Evolutionary conservation across 2,888 invertebrate species (phyloP).

Genomic region (Lycaena phlaeas): DNA sequence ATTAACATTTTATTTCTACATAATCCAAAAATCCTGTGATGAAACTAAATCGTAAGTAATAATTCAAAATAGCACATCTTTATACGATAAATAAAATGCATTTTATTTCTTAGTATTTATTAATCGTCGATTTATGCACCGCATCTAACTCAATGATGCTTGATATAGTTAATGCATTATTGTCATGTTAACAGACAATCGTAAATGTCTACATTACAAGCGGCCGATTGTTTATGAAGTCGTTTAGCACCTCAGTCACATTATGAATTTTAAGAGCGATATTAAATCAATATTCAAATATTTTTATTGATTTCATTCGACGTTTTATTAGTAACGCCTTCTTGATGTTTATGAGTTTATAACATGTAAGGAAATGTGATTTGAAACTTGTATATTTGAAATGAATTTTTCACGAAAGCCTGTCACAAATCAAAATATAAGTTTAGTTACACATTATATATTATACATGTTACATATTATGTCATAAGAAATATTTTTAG

Average conservation of each 20-base stretch:
- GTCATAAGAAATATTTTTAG: too few species aligned
- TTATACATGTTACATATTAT: too few species aligned
- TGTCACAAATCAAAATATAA: too few species aligned
- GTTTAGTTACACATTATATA: too few species aligned
- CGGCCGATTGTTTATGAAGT: constrained; percentile 48
- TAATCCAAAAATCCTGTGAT: too few species aligned
- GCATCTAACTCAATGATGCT: constrained; percentile 60
- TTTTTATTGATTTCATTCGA: constrained; percentile 5
- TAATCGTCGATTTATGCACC: constrained; percentile 45
- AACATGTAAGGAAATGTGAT: background rate
- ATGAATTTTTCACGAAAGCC: background rate
- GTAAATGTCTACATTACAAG: constrained; percentile 59
- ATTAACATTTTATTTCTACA: too few species aligned
- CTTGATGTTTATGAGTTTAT: background rate
- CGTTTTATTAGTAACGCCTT: background rate
- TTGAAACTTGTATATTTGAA: background rate
- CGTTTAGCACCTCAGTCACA: constrained; percentile 34
- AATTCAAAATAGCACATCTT: too few species aligned
- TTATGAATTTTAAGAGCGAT: constrained; percentile 25
- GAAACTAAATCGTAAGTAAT: too few species aligned
- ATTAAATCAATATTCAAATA: constrained; percentile 11
- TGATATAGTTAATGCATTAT: constrained; percentile 59
- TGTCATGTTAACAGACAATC: constrained; percentile 54
- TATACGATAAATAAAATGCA: constrained; percentile 31
- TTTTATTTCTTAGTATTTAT: constrained; percentile 38